Conservation (phyloP, 2,797 vertebrate genomes). For the Lacerta bilineata region DNA sequence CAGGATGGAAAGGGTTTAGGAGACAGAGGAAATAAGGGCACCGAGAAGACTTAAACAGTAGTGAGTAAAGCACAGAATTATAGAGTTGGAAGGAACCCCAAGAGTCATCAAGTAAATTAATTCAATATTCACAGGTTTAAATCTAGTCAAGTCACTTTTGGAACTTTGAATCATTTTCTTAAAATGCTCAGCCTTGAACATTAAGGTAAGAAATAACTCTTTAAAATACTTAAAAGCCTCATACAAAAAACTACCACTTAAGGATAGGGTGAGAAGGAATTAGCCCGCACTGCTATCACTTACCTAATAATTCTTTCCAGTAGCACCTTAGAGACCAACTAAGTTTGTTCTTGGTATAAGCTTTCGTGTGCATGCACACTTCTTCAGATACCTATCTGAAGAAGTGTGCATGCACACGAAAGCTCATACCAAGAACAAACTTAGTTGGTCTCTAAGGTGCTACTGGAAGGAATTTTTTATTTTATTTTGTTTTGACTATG, state of each 20-base stretch:
- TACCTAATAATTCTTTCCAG: background rate
- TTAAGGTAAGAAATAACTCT: background rate
- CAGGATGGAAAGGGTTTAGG: background rate
- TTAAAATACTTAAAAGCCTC: background rate
- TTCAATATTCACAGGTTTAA: constrained; percentile 11
- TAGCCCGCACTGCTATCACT: background rate
- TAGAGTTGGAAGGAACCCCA: too few relatives aligned
- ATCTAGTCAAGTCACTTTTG: background rate
- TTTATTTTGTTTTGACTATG: too few relatives aligned
- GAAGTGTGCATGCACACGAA: too few relatives aligned
- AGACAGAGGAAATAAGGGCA: background rate
- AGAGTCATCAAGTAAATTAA: background rate
- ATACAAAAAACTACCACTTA: background rate
- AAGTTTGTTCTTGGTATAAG: too few relatives aligned
- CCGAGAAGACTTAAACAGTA: background rate
- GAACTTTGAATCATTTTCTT: background rate
- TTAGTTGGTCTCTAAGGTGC: too few relatives aligned
- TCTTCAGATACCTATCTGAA: too few relatives aligned
- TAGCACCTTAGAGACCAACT: too few relatives aligned
- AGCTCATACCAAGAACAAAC: too few relatives aligned
- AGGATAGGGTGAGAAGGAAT: background rate
- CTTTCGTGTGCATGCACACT: too few relatives aligned
- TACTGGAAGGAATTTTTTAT: too few relatives aligned
- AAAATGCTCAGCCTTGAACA: background rate
- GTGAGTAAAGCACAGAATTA: background rate